phyloP scores from a whole-genome alignment of 2,797 vertebrate genomes.

The Amniataba percoides region DNA sequence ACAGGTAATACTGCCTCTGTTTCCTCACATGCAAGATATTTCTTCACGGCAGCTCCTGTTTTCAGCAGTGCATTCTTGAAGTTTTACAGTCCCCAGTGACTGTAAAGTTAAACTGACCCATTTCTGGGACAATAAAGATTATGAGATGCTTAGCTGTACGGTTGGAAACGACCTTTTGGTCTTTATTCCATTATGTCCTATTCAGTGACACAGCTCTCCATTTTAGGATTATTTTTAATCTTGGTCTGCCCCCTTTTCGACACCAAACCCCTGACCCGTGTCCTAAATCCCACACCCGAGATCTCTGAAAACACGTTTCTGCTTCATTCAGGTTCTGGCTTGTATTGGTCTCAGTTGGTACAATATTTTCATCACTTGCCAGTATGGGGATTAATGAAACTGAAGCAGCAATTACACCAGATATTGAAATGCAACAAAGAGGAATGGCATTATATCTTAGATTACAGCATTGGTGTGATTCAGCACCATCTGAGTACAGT shows the following conservation, averaged over 20 bases:
- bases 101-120: constrained; percentile 20
- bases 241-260: constrained; percentile 65
- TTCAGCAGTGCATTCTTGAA: constrained; percentile 11
- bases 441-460: neutral
- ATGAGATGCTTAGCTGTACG: constrained; percentile 27
- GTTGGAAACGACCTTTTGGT: constrained; percentile 29
- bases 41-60: neutral
- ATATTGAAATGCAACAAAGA: constrained; percentile 15
- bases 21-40: neutral
- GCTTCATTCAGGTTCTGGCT: constrained; percentile 9
- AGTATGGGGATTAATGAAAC: constrained; percentile 11
- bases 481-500: neutral
- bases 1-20: neutral
- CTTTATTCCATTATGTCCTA: constrained; percentile 39
- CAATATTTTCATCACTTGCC: constrained; percentile 6
- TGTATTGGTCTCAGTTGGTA: constrained; percentile 9
- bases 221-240: constrained; percentile 79
- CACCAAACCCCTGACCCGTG: constrained; percentile 61
- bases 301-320: constrained; percentile 55
- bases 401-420: constrained; percentile 6
- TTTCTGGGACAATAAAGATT: constrained; percentile 41
- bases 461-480: neutral
- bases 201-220: constrained; percentile 40
- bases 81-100: neutral
- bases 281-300: constrained; percentile 66